Percentiles rank a stretch among this genome's conserved stretches.
Evolutionary conservation across 2,888 invertebrate species (phyloP).

Genomic region (Acrobasis consociella): DNA sequence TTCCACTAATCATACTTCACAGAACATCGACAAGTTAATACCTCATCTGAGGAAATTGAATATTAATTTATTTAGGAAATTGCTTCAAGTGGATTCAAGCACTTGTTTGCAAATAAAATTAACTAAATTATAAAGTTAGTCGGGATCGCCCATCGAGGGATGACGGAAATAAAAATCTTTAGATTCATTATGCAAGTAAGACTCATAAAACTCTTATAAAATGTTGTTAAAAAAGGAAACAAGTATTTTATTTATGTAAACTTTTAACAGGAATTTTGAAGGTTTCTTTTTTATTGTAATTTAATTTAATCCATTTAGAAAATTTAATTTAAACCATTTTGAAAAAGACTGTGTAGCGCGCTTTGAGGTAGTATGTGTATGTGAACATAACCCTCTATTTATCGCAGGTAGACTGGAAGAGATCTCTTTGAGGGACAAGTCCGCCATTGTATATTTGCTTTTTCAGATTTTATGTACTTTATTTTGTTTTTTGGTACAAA

Average conservation of each 20-base stretch:
- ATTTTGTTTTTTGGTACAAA: too few species aligned
- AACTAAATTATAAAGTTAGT: conserved; percentile 18
- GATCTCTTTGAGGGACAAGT: too few species aligned
- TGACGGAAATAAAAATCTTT: conserved; percentile 7
- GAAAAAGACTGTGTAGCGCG: too few species aligned
- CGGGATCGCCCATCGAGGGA: conserved; percentile 11
- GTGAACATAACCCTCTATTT: too few species aligned
- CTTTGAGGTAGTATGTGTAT: too few species aligned
- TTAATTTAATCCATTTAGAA: neutral
- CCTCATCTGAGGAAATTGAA: conserved; percentile 44
- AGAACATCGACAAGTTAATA: conserved; percentile 45
- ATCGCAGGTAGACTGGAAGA: too few species aligned
- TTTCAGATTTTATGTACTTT: too few species aligned
- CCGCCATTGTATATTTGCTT: too few species aligned
- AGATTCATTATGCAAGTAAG: neutral
- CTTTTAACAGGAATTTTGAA: neutral
- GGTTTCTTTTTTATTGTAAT: neutral
- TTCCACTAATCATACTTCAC: conserved; percentile 39
- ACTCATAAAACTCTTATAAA: neutral
- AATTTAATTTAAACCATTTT: neutral
- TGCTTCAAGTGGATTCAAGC: conserved; percentile 38
- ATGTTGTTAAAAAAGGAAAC: too few species aligned
- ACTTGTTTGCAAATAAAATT: conserved; percentile 18
- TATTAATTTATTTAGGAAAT: conserved; percentile 52
- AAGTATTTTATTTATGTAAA: too few species aligned